phyloP scores from a whole-genome alignment of 2,797 vertebrate genomes.

The Craterocephalus amniculus region DNA sequence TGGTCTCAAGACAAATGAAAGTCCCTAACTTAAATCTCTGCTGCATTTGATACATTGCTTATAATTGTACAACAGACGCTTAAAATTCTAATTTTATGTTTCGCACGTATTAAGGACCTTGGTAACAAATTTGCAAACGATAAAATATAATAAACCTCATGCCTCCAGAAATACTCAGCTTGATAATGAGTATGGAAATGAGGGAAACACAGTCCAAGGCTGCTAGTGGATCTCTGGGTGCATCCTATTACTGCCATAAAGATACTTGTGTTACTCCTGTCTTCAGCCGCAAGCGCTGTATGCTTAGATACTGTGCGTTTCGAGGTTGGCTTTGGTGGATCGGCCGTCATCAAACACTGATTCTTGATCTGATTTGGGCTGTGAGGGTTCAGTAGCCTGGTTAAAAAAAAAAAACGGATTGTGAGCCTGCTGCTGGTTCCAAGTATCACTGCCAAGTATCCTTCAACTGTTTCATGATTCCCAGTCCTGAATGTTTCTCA shows the following conservation, averaged over 20 bases:
- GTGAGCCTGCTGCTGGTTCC: neutral
- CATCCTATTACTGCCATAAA: too few species aligned
- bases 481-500: neutral
- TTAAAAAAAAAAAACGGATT: too few species aligned
- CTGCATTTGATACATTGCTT: neutral
- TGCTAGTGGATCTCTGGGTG: too few species aligned
- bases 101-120: neutral
- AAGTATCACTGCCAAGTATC: neutral
- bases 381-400: too few species aligned
- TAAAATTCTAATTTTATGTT: neutral
- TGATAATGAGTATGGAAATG: too few species aligned
- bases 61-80: neutral
- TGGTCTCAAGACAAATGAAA: neutral
- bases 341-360: neutral
- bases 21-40: neutral
- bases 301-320: too few species aligned
- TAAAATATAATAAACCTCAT: neutral
- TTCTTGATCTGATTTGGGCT: neutral
- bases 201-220: too few species aligned
- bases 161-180: too few species aligned
- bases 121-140: neutral
- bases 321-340: neutral
- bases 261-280: neutral
- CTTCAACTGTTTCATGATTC: neutral
- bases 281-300: too few species aligned